Evolutionary conservation across 2,888 invertebrate genomes (phyloP).

Genomic region (Cinara cedri): DNA sequence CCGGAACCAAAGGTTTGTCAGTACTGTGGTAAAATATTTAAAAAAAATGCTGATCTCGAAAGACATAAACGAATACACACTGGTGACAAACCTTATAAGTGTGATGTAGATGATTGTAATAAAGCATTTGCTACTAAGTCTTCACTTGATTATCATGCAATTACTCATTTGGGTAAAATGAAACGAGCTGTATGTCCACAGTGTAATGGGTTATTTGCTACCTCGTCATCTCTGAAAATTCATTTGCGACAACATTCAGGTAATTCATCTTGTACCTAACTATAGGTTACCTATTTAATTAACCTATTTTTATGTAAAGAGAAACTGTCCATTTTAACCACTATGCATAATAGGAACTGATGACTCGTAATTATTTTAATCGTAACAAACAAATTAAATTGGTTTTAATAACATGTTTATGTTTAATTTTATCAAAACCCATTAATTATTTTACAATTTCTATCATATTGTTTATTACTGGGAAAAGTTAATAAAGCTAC

Average conservation of each 20-base stretch:
- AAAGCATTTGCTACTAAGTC: slow-evolving; percentile 49
- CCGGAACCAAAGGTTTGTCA: slow-evolving; percentile 25
- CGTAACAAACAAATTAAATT: background rate
- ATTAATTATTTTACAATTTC: too few relatives aligned
- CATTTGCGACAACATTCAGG: slow-evolving; percentile 49
- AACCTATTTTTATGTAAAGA: background rate
- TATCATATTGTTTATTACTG: too few relatives aligned
- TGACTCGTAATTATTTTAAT: too few relatives aligned
- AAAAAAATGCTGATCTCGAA: slow-evolving; percentile 52
- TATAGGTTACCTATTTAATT: background rate
- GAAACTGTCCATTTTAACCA: background rate
- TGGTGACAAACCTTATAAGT: slow-evolving; percentile 42
- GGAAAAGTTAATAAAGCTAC: too few relatives aligned
- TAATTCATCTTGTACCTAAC: background rate
- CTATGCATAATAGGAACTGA: background rate
- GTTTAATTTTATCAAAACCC: background rate
- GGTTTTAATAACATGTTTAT: background rate
- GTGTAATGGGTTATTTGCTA: slow-evolving; percentile 47
- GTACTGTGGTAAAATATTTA: slow-evolving; percentile 42
- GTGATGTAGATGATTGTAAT: slow-evolving; percentile 24
- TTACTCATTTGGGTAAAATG: slow-evolving; percentile 50
- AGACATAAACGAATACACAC: slow-evolving; percentile 51
- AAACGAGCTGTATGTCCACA: slow-evolving; percentile 42
- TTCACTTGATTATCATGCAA: slow-evolving; percentile 39
- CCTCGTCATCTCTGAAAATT: slow-evolving; percentile 40